Evolutionary conservation across 2,888 invertebrate species (phyloP).

Genomic region (Mechanitis messenoides): DNA sequence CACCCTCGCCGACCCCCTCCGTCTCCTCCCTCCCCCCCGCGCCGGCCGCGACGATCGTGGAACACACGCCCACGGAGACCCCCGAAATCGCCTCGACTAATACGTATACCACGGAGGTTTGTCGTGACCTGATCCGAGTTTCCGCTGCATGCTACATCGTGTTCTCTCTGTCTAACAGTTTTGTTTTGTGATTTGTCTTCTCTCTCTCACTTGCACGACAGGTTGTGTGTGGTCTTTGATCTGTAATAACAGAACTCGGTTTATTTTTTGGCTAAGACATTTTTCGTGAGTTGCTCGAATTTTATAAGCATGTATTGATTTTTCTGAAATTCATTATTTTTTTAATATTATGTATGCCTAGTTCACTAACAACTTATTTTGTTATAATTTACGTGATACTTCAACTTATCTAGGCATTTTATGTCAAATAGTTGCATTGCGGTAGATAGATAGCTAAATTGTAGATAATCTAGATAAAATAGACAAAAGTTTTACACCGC

Average conservation of each 20-base stretch:
- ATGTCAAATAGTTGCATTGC: not conserved
- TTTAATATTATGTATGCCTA: not conserved
- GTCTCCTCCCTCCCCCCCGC: constrained; percentile 32
- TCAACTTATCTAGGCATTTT: not conserved
- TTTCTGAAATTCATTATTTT: not conserved
- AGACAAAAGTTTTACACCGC: not conserved
- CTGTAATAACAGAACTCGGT: not conserved
- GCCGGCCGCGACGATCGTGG: constrained; percentile 42
- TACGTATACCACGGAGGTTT: constrained; percentile 71
- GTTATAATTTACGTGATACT: not conserved
- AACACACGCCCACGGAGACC: constrained; percentile 45
- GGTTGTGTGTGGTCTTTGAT: constrained; percentile 6
- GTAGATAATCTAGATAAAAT: not conserved
- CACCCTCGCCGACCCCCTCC: constrained; percentile 32
- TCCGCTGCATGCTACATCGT: constrained; percentile 32
- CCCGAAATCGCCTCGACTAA: constrained; percentile 62
- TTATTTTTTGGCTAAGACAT: not conserved
- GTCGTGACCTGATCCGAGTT: constrained; percentile 58
- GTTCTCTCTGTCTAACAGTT: constrained; percentile 24
- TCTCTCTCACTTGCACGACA: constrained; percentile 18
- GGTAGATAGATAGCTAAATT: not conserved
- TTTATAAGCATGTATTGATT: constrained; percentile 3
- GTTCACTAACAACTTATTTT: not conserved
- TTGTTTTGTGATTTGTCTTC: constrained; percentile 23
- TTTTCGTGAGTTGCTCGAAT: not conserved